Base-by-base conservation (phyloP, 1,140 invertebrate species). In the Drosophila mayri region DNA sequence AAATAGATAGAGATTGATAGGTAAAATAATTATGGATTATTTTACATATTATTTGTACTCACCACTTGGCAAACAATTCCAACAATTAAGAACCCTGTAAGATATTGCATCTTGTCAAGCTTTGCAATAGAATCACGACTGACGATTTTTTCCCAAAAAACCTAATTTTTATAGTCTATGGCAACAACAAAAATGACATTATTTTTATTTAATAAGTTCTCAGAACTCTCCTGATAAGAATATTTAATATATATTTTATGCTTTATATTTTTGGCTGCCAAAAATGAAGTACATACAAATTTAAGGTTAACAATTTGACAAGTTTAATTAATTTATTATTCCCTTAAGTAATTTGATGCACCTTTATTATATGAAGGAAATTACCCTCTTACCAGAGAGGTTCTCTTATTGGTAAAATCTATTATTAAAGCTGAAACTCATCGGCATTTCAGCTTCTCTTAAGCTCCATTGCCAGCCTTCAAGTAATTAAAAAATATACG, bases 401-500 rank as follows among this genome's bases (percentile, higher is more conserved):
- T 14, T 16, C 0, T 16, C 1, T 4, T 18, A 14, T 38, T 46
- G 58, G 25, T n/a, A 14, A 46, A 30, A 41, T 43, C 16, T 37
- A 50, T 64, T 35, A 41, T 68, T 52, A 28, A 52, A 46, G 46
- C 28, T 10, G 16, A 44, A 30, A 10, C 16, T 22, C 25, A 22
- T 38, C 11, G 18, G 20, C 47, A 12, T 44, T 67, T 52, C 28
- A 30, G 32, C 32, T 32, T 44, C 64, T 28, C 32, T 47, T 47
- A 47, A 66, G 57, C 63, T 61, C 20, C 20, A 22, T 18, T 16
- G 37, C 20, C 65, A 40, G 65, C 65, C 25, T 41, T 35, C 68
- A 22, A 70, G 68, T 72, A 72, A 72, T 72, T 72, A 72, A 80
- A 81, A 84, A 85, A 80, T 64, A 57, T 47, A 85, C 71, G 44